Percentiles rank a stretch among this genome's conserved stretches.
Evolutionary conservation across 64 coral and sea anemone species (phyloP).

Genomic region (Anthopleura sola): DNA sequence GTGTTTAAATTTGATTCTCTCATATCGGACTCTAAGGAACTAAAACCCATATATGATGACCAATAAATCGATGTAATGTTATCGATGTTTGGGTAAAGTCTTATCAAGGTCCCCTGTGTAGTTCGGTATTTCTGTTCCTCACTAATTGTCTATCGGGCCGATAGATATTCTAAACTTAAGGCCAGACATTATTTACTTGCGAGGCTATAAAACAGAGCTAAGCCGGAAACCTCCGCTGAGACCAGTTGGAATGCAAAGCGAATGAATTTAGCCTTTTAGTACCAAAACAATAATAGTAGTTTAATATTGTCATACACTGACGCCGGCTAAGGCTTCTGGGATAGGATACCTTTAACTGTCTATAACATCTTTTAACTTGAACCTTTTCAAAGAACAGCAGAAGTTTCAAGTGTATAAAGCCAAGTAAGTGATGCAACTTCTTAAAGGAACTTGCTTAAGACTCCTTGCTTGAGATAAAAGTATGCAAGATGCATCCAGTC

Average conservation of each 20-base stretch:
- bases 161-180: neutral
- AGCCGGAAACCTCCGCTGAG: conserved; percentile 39
- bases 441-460: neutral
- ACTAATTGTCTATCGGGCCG: conserved; percentile 11
- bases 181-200: conserved; percentile 36
- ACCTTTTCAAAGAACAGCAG: neutral
- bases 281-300: neutral
- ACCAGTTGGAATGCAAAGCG: conserved; percentile 12
- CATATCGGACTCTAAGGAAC: too few species aligned
- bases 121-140: neutral
- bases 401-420: neutral
- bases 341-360: neutral
- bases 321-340: neutral
- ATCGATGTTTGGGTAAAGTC: conserved; percentile 23
- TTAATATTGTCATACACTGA: neutral
- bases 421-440: neutral
- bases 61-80: neutral
- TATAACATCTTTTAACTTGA: neutral
- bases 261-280: conserved; percentile 4
- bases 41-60: neutral
- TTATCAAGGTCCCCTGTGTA: conserved; percentile 14
- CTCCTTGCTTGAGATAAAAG: neutral
- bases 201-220: conserved; percentile 11
- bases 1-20: too few species aligned
- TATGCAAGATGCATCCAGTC: neutral